Evolutionary conservation across 2,113 vertebrate genomes (phyloP).

Genomic region (Malurus melanocephalus): DNA sequence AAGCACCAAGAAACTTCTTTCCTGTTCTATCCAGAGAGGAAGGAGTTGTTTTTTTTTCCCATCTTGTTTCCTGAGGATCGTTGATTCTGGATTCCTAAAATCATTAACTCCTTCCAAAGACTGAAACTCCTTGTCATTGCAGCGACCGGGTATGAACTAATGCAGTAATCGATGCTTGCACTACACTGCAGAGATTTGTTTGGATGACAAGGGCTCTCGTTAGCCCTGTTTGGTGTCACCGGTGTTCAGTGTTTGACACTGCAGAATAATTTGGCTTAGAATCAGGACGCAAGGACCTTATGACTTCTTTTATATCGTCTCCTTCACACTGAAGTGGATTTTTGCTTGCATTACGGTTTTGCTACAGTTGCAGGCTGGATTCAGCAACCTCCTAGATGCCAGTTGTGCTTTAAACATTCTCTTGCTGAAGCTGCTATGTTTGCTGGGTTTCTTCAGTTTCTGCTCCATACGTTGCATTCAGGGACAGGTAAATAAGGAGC

Average conservation of each 20-base stretch:
- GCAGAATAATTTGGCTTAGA: constrained; percentile 57
- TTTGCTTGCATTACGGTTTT: constrained; percentile 38
- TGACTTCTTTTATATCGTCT: neutral
- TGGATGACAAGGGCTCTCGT: constrained; percentile 65
- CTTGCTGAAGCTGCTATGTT: constrained; percentile 70
- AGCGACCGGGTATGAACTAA: constrained; percentile 1
- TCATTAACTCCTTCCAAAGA: neutral
- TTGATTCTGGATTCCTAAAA: constrained; percentile 42
- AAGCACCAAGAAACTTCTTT: constrained; percentile 16
- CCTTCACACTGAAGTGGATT: constrained; percentile 40
- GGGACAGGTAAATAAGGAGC: constrained; percentile 75
- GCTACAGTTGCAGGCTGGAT: constrained; percentile 52
- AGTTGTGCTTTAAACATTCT: constrained; percentile 59
- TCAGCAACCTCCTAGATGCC: constrained; percentile 51
- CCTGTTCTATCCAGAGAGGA: neutral
- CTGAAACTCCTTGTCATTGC: constrained; percentile 38
- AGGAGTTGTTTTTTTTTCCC: neutral
- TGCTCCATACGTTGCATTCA: constrained; percentile 68
- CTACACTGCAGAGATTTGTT: constrained; percentile 76
- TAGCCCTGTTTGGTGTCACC: constrained; percentile 52
- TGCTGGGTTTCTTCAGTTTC: constrained; percentile 75
- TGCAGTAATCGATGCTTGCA: constrained; percentile 65
- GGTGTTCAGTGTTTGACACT: constrained; percentile 46
- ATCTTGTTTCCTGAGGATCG: constrained; percentile 10
- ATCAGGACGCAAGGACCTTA: constrained; percentile 49